Base-by-base conservation (phyloP, 2,888 invertebrate species). In the Isotomurus palustris region DNA sequence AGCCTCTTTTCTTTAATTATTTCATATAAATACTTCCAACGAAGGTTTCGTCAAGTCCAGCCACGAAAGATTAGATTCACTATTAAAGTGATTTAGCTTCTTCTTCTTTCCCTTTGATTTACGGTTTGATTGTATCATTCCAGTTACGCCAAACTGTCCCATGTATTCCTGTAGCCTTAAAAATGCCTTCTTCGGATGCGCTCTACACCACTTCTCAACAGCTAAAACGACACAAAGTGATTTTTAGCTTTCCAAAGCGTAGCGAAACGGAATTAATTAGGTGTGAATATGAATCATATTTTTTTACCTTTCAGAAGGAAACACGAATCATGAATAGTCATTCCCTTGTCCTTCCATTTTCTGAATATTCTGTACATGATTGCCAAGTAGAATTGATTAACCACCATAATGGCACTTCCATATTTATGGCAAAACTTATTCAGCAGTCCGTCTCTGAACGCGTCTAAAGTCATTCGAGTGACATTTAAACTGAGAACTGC, bases 401-500 rank as follows among this genome's bases (percentile, higher is more conserved):
- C 71, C 2, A 77, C 74, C 8, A 69, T 62, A 40, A 78, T 72
- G 14, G 78, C 75, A 56, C 74, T 72, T 24, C 64, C 60, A 25
- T 67, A 66, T 69, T 76, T 75, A 68, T 75, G 75, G 58, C 77
- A 77, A 68, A 77, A 78, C 78, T 74, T 75, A 68, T 80, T 79
- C 19, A 80, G 71, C 14, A 73, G 62, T 32, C 77, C 79, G 67
- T 78, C 77, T 49, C 79, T 69, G 24, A 80, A 72, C 8, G 76
- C 72, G 66, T 79, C 77, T 24, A 80, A 64, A 12, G 76, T 74
- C 57, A 80, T 78, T 62, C 77, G 73, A 2, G 79, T 78, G 27
- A 79, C 74, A 68, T 80, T 80, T 32, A 80, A 75, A 50, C 78
- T 76, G 73, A 80, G 78, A n/a, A 80, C 76, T 69, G 77, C 77